Conservation (phyloP, 2,113 vertebrate genomes). For the Erpornis zantholeuca region DNA sequence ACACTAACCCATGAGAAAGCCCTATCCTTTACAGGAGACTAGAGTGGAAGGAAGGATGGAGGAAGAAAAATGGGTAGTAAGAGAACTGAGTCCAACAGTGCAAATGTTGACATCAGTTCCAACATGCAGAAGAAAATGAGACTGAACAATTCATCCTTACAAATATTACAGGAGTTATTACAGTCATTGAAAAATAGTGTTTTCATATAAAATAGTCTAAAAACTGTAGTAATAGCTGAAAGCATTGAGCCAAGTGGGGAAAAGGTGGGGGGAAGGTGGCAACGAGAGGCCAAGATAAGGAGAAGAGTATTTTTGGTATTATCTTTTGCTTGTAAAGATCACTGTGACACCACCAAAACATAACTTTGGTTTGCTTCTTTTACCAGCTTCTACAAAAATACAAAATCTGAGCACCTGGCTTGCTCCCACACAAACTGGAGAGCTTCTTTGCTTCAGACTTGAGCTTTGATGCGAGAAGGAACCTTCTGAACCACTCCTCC, state of each 20-base stretch:
- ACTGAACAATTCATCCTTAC: neutral
- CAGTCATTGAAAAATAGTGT: neutral
- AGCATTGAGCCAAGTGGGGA: neutral
- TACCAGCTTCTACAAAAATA: neutral
- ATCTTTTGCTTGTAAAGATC: neutral
- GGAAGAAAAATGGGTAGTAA: neutral
- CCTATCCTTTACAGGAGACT: neutral
- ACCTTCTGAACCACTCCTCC: slow-evolving; percentile 95
- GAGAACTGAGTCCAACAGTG: neutral
- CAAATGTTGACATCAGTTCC: neutral
- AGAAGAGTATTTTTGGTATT: neutral
- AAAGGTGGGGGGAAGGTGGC: neutral
- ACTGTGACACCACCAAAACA: neutral
- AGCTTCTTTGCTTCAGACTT: slow-evolving; percentile 82
- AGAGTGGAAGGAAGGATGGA: neutral
- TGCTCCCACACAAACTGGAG: slow-evolving; percentile 73
- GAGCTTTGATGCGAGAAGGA: slow-evolving; percentile 84
- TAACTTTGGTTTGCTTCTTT: neutral
- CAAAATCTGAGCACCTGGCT: slow-evolving; percentile 76
- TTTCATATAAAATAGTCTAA: neutral
- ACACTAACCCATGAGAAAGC: neutral
- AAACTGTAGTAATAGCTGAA: neutral
- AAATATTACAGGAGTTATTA: neutral
- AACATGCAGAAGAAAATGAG: neutral
- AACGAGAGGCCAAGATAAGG: neutral